These are phyloP conservation scores for Tetanocera ferruginea DNA, from an alignment of 2,888 invertebrate genomes.

Conservation along the genomic window DNA sequence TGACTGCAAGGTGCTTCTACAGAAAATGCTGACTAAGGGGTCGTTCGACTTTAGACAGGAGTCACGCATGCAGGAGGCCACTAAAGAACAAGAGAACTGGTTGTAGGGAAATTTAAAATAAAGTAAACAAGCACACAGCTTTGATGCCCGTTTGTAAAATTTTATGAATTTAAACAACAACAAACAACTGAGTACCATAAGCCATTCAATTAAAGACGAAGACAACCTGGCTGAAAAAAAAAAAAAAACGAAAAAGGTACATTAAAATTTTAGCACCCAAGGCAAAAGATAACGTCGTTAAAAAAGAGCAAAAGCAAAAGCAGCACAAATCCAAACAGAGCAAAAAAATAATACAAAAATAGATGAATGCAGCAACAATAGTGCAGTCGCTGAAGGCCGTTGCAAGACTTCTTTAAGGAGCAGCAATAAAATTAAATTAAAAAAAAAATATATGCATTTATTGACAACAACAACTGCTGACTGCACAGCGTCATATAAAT, in stretches of 20 bases:
- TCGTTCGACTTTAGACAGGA: background rate
- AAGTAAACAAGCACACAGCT: background rate
- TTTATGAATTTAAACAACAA: background rate
- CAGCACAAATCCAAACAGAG: background rate
- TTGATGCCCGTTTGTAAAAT: background rate
- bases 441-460: too few species aligned
- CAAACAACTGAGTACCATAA: too few species aligned
- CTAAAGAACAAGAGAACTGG: background rate
- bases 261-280: too few species aligned
- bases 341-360: background rate
- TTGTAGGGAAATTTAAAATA: background rate
- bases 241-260: too few species aligned
- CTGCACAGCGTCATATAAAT: too few species aligned
- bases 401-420: background rate
- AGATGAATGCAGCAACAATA: background rate
- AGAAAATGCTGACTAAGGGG: background rate
- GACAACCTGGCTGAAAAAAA: too few species aligned
- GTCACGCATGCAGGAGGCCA: too few species aligned
- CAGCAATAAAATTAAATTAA: too few species aligned
- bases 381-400: conserved; percentile 22
- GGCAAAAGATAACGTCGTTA: background rate
- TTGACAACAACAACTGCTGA: too few species aligned
- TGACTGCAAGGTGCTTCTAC: background rate
- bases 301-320: background rate
- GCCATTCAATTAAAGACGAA: too few species aligned